Base-by-base conservation (phyloP, 2,113 vertebrate species). In the Urocynchramus pylzowi region DNA sequence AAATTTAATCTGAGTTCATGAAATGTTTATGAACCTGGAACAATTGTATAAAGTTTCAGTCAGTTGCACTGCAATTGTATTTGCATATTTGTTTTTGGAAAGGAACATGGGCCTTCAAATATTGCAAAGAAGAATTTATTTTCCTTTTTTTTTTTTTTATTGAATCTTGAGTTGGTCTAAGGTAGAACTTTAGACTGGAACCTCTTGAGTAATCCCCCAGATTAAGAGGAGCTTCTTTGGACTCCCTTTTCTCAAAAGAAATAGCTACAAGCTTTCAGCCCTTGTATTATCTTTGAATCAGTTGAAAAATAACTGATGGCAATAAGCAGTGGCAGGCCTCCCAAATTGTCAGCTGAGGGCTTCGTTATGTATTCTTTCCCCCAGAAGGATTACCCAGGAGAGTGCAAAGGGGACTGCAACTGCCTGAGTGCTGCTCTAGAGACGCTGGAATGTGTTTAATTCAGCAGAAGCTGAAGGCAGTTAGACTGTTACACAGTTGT, bases 1-100 rank as follows among this genome's bases (percentile, higher is more conserved):
- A 95, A 96, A 96, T 97, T 91, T 95, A 96, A 96, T 96, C 95
- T 84, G 80, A 79, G 53, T 93, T 96, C 92, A 94, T 96, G 86
- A 96, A 95, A 97, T 93, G 88, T 91, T 96, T 95, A 96, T 96
- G 92, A 97, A 96, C 65, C 88, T 90, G 90, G 65, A 96, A 86
- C 85, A 92, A 90, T 87, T 93, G 73, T 68, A 57, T 81, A 70
- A 96, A 94, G 95, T 94, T 96, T 88, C 92, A 96, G 92, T 93
- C 85, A 94, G 92, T 92, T 90, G 86, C 73, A 69, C 65, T 78
- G 86, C 80, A 92, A 49, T 95, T 93, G 71, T 71, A 87, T 96
- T 96, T 89, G 52, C 88, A 92, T 93, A 78, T 71, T 90, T 95
- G 75, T 96, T 93, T 96, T 81, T 28, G 56, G 83, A 88, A 81